A percentile compares a stretch with the other conserved stretches of the same genome.
phyloP scores from a whole-genome alignment of 2,113 vertebrate species.

The Barnardius zonarius region DNA sequence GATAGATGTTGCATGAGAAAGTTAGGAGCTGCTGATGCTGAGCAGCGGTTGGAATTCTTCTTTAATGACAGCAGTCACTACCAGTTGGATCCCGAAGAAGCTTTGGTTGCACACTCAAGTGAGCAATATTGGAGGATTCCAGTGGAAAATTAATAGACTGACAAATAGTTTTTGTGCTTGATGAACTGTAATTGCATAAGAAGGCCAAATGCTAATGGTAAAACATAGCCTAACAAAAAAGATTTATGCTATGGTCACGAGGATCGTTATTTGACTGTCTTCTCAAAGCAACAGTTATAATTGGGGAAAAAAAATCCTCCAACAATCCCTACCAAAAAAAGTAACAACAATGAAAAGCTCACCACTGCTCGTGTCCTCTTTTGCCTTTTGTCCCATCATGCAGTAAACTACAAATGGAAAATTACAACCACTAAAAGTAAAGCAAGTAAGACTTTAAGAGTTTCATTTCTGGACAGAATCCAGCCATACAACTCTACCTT shows the following conservation, averaged over 20 bases:
- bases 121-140: conserved; percentile 53
- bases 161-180: conserved; percentile 42
- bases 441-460: not conserved
- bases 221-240: conserved; percentile 14
- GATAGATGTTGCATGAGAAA: conserved; percentile 30
- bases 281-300: conserved; percentile 6
- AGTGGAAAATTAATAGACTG: conserved; percentile 60
- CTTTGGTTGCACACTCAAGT: conserved; percentile 12
- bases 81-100: conserved; percentile 21
- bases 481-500: not conserved
- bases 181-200: conserved; percentile 61
- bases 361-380: not conserved
- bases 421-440: not conserved
- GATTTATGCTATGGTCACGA: conserved; percentile 35
- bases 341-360: not conserved
- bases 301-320: rapidly evolving
- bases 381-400: not conserved
- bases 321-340: not conserved
- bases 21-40: not conserved
- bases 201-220: conserved; percentile 36
- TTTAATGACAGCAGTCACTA: not conserved
- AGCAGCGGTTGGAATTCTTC: not conserved
- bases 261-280: conserved; percentile 28
- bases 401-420: conserved; percentile 6
- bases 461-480: not conserved